These are phyloP conservation scores for Melanotaenia nigrans DNA, from an alignment of 2,797 vertebrate genomes.

Conservation along the genomic window DNA sequence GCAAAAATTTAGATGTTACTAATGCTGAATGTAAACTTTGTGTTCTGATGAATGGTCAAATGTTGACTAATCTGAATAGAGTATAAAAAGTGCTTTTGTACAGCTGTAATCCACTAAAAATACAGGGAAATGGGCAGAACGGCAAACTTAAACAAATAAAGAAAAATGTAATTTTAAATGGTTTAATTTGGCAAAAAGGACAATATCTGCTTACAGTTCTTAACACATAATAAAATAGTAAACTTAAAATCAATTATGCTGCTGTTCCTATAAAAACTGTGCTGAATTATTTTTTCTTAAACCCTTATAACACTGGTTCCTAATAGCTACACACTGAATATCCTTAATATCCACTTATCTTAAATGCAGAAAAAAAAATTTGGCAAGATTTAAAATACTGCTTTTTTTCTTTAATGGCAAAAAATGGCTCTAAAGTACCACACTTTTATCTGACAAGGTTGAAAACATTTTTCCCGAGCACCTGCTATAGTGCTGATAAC, in stretches of 20 bases:
- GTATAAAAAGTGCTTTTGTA: conserved; percentile 32
- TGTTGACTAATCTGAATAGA: conserved; percentile 5
- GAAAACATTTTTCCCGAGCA: conserved; percentile 56
- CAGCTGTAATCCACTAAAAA: conserved; percentile 7
- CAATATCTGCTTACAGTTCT: conserved; percentile 22
- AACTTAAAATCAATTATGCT: conserved; percentile 49
- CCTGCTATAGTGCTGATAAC: conserved; percentile 75
- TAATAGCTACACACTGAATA: conserved; percentile 54
- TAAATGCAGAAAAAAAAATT: conserved; percentile 71
- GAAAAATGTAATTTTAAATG: conserved; percentile 17
- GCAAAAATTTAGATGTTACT: neutral
- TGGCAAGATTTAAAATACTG: conserved; percentile 82
- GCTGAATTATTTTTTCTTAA: conserved; percentile 51
- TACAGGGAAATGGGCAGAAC: neutral
- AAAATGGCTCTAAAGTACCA: conserved; percentile 54
- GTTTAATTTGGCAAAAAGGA: neutral
- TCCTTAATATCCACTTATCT: conserved; percentile 50
- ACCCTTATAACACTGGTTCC: conserved; percentile 49
- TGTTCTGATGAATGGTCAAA: conserved; percentile 11
- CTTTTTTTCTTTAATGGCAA: conserved; percentile 50
- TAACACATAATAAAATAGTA: conserved; percentile 23
- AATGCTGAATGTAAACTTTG: neutral
- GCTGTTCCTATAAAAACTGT: conserved; percentile 68
- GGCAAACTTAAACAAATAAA: conserved; percentile 21
- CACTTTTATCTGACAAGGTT: conserved; percentile 39